Conservation (phyloP, 2,797 vertebrate genomes). For the Clarias pachynema region DNA sequence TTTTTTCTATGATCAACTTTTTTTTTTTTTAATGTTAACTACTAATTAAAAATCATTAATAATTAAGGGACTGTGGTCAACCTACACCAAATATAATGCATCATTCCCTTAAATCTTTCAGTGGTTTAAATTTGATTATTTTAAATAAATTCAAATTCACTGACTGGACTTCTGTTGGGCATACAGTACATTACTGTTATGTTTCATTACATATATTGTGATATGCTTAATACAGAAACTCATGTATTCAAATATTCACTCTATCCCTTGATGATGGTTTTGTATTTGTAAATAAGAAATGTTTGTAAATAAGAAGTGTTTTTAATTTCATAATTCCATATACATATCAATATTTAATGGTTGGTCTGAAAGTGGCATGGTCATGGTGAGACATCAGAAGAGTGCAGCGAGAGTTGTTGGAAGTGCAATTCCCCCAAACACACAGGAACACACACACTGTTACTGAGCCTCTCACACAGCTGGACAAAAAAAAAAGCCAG, state of each 20-base stretch:
- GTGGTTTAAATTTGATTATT: conserved; percentile 37
- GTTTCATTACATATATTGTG: conserved; percentile 43
- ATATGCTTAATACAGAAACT: conserved; percentile 27
- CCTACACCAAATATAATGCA: background rate
- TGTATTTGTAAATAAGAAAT: conserved; percentile 58
- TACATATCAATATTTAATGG: conserved; percentile 51
- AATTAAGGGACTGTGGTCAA: conserved; percentile 3
- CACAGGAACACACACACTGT: background rate
- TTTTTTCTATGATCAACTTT: background rate
- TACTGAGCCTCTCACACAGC: conserved; percentile 13
- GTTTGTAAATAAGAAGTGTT: conserved; percentile 54
- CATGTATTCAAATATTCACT: conserved; percentile 47
- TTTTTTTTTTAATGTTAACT: background rate
- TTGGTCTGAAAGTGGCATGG: background rate
- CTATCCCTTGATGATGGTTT: conserved; percentile 43
- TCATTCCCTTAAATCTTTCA: conserved; percentile 51
- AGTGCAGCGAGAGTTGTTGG: conserved; percentile 10
- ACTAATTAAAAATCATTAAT: background rate
- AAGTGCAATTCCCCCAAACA: background rate
- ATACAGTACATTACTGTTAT: conserved; percentile 59
- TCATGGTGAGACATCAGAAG: conserved; percentile 17
- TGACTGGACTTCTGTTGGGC: conserved; percentile 47
- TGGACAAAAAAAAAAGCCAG: conserved; percentile 15
- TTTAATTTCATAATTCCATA: conserved; percentile 46
- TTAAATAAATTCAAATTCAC: conserved; percentile 42